phyloP scores from a whole-genome alignment of 2,797 vertebrate genomes.

The Gallirallus australis region DNA sequence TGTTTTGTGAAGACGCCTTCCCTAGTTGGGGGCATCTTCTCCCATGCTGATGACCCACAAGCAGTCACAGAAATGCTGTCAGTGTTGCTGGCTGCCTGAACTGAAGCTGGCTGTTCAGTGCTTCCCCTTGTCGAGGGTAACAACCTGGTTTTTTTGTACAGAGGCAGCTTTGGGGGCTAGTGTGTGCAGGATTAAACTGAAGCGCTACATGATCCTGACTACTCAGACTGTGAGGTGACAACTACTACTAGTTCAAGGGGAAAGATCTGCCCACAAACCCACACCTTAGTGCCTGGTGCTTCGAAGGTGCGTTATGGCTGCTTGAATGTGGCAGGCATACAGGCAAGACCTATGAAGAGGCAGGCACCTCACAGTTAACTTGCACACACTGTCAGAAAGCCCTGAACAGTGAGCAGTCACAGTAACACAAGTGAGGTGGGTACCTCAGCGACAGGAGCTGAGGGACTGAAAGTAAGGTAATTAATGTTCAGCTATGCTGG shows the following conservation, averaged over 20 bases:
- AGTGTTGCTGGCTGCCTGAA: background rate
- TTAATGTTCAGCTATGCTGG: no score
- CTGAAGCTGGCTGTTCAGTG: background rate
- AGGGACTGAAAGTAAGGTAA: background rate
- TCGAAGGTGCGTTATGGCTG: no score
- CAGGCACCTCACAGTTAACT: background rate
- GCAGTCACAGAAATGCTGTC: background rate
- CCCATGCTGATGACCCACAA: background rate
- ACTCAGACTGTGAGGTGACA: background rate
- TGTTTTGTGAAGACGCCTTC: background rate
- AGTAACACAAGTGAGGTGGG: rapidly evolving
- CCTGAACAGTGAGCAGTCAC: background rate
- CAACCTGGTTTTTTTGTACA: rapidly evolving
- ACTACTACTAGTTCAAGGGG: background rate
- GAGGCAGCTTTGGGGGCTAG: background rate
- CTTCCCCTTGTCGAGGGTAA: background rate
- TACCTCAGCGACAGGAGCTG: no score
- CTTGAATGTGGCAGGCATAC: rapidly evolving
- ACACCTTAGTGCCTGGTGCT: rapidly evolving
- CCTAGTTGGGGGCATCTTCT: background rate
- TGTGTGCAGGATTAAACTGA: background rate
- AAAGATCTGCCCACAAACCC: background rate
- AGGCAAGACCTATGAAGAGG: rapidly evolving
- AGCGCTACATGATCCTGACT: background rate
- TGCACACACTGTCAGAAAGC: rapidly evolving